Conservation (phyloP, 2,888 invertebrate species). For the Clivina fossor region DNA sequence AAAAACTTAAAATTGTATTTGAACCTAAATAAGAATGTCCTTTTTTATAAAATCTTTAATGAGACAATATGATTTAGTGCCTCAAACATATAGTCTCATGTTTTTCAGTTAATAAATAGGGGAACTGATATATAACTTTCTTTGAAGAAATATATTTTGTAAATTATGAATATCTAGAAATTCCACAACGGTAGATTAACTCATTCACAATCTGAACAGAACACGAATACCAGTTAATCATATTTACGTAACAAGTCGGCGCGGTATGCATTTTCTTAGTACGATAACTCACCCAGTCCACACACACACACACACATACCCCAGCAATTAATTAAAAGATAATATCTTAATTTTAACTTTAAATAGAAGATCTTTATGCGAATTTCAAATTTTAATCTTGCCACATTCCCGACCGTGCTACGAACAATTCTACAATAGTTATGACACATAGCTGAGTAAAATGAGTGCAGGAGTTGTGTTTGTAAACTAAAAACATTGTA, state of each 20-base stretch:
- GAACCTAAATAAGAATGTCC: too few relatives aligned
- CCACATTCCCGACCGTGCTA: constrained; percentile 6
- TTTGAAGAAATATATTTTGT: background rate
- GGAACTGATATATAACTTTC: background rate
- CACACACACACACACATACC: background rate
- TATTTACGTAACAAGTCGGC: background rate
- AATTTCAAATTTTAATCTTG: constrained; percentile 17
- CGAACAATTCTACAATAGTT: too few relatives aligned
- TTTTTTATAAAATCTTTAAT: too few relatives aligned
- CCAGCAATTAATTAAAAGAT: constrained; percentile 1
- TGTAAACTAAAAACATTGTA: constrained; percentile 21
- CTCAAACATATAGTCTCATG: background rate
- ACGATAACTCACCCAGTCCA: too few relatives aligned
- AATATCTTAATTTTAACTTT: constrained; percentile 5
- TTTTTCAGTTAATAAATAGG: background rate
- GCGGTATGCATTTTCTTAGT: background rate
- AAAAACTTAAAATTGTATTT: too few relatives aligned
- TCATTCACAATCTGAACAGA: background rate
- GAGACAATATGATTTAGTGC: too few relatives aligned
- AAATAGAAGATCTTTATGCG: constrained; percentile 4
- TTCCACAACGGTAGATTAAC: too few relatives aligned
- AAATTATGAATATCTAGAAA: background rate
- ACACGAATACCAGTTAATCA: background rate
- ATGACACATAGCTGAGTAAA: constrained; percentile 23
- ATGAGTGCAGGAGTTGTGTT: too few relatives aligned